Evolutionary conservation across 2,888 invertebrate species (phyloP), one percentile per base, ranked within the genome.

Genomic region (Desoria tigrina): DNA sequence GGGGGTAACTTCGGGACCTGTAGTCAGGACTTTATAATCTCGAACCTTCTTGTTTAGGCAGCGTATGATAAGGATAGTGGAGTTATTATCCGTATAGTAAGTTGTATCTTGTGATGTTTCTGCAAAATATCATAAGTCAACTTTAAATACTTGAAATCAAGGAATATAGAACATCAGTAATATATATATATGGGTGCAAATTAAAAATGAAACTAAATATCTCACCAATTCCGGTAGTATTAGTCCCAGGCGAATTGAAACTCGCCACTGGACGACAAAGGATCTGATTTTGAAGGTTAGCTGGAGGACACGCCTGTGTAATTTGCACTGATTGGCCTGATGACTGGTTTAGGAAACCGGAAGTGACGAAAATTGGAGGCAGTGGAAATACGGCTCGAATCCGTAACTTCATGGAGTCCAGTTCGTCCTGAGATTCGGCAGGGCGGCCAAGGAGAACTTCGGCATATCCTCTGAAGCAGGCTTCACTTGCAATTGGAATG

Each of bases 401-500:
- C n/a, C 59, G 51, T 27, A 64, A 59, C n/a, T 55, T 55, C 54
- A 64, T 42, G 2, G 28, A 55, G 23, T 61, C 66, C 51, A 66
- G 51, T 54, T 66, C 66, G n/a, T 61, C 66, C 2, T 55, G 45
- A 14, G 62, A 55, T 45, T 62, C 42, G 27, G 62, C 66, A 24
- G 66, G 66, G n/a, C 62, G 62, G 23, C 59, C 50, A 16, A 66
- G 50, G 26, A 66, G 62, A 23, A 42, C 37, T 58, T 66, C 66
- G 28, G 62, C 66, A 49, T 53, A 55, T 21, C 58, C 14, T 54
- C 66, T 45, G 45, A 18, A 45, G 16, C 45, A 45, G 6, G 18
- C 45, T 45, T 45, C 45, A 45, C 45, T 45, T 16, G 45, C 45
- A 9, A 45, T 45, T 21, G 45, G 45, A 6, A 45, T n/a, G 45